Evolutionary conservation across 2,797 vertebrate species (phyloP), one percentile per base, ranked within the genome.

Genomic region (Nothura maculosa): DNA sequence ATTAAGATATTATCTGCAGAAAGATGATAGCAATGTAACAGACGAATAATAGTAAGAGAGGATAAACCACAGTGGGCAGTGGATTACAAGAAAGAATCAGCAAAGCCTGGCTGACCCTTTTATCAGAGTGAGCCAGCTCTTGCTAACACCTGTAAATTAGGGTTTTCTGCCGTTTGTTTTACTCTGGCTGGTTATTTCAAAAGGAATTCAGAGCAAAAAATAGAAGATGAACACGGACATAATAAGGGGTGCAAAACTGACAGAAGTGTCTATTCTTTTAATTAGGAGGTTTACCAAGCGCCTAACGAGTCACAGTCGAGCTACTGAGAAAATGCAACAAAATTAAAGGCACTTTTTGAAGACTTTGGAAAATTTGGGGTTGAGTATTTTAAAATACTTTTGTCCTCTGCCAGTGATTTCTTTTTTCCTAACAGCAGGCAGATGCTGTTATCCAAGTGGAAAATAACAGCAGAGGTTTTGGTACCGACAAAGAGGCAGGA

Each of bases 1-100:
- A 78, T 87, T 89, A 89, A 93, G 22, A 48, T 75, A 83, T 92
- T 28, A 91, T 67, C 75, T 94, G 43, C 64, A 68, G 47, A 69
- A 78, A 92, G 48, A 85, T 81, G 64, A 80, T 38, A 88, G 55
- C n/a, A 93, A 34, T 52, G 19, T 36, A 94, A 77, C 34, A 94
- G 62, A 88, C 85, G 28, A 78, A 68, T 43, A 80, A 38, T 70
- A 81, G 48, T 66, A 21, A 5, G 17, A 83, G 22, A 50, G 15
- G 47, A 86, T 88, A 90, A 94, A 91, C 58, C 72, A 86, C 9
- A 70, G 60, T n/a, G 57, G 55, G 32, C 20, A 92, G 52, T n/a
- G 63, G 75, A 92, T 92, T 87, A 79, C 50, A 82, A 81, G 32
- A 86, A 94, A 36, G 43, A 92, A 55, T 34, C 6, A 22, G 34